Evolutionary conservation across 2,113 vertebrate genomes (phyloP), one percentile per base, ranked within the genome.

Genomic region (Pristiophorus japonicus): DNA sequence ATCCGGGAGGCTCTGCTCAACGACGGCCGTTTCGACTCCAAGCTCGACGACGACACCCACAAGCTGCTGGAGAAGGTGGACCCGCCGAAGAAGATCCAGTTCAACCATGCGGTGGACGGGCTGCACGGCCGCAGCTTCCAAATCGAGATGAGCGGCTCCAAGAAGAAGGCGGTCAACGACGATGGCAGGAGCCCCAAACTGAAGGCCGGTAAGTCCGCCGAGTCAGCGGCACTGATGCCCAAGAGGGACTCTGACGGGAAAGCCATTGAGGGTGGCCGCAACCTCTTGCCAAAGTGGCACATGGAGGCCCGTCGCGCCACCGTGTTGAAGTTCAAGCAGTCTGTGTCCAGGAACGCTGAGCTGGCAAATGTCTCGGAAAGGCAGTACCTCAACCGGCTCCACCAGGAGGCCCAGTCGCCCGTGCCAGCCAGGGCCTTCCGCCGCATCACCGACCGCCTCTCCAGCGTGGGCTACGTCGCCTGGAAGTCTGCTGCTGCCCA

Each of bases 41-140:
- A 63, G 38, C 6, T 94, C 1, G 65, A 94, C 12, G 63, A 94
- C 4, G 65, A 70, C 12, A 34, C 38, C 7, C 65, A 94, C 93
- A 67, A 70, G 42, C 66, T 94, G 66, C 38, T 94, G 93, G 93
- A 94, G 93, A 70, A 70, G 24, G 65, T 70, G 38, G 93, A 94
- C 7, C 63, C 93, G 0, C 93, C 65, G 8, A 11, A 20, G n/a
- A 94, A 94, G 42, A 47, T 94, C 66, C 93, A 94, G 65, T 94
- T 94, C 65, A 70, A 70, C 24, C 12, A 94, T 24, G 11, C 4
- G 1, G 93, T 94, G 93, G 93, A 94, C 24, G 38, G 0, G 20
- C 12, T 94, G 42, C 22, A 70, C 24, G 65, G 42, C 65, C 42
- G 93, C 3, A 70, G 93, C 93, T 94, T 94, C 8, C 65, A 94